Evolutionary conservation across 2,888 invertebrate genomes (phyloP).

Genomic region (Carabus problematicus): DNA sequence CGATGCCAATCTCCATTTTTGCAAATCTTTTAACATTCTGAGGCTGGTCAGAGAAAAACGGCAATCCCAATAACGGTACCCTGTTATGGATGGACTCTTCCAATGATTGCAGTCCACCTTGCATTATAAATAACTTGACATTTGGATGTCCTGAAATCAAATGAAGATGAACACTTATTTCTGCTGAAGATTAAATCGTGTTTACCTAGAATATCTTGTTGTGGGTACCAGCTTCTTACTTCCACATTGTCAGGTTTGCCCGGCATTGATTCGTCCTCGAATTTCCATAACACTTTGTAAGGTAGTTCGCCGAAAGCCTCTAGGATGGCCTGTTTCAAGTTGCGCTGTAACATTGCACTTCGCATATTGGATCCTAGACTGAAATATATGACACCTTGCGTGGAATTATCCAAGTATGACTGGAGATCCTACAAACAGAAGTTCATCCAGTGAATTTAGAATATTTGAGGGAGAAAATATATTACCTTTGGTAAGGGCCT

Average conservation of each 20-base stretch:
- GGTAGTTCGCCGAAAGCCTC: conserved; percentile 56
- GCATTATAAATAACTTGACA: conserved; percentile 56
- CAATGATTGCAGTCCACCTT: conserved; percentile 56
- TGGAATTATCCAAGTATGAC: conserved; percentile 52
- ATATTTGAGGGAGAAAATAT: conserved; percentile 3
- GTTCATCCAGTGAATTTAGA: background rate
- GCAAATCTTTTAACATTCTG: background rate
- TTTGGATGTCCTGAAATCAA: conserved; percentile 50
- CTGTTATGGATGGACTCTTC: conserved; percentile 55
- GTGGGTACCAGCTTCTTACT: conserved; percentile 60
- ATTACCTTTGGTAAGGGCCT: conserved; percentile 51
- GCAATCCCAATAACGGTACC: conserved; percentile 55
- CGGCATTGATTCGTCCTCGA: conserved; percentile 55
- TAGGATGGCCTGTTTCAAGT: conserved; percentile 53
- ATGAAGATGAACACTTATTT: too few species aligned
- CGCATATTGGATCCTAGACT: conserved; percentile 58
- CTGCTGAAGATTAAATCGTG: background rate
- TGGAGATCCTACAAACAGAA: conserved; percentile 53
- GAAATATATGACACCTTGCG: conserved; percentile 56
- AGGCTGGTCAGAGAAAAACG: conserved; percentile 54
- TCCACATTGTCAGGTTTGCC: conserved; percentile 56
- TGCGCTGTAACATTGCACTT: conserved; percentile 55
- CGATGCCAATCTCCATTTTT: background rate
- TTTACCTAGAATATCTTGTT: conserved; percentile 59
- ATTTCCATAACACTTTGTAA: conserved; percentile 59